Conservation (phyloP, 1,140 invertebrate genomes). For the Conus betulinus region DNA sequence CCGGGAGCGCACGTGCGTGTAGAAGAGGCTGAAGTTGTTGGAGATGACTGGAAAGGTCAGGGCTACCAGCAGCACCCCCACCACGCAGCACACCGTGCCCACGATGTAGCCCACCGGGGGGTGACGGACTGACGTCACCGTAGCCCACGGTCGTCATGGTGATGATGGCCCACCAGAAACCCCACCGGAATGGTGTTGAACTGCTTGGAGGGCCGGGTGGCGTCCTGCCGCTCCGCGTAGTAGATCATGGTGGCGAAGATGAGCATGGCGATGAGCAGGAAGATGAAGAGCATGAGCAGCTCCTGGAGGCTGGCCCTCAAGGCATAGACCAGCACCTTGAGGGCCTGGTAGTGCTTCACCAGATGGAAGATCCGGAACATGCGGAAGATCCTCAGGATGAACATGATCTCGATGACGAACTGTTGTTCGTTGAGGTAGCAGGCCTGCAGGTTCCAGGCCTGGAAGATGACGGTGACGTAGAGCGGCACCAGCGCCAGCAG, state of each 20-base stretch:
- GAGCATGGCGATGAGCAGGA: conserved; percentile 96
- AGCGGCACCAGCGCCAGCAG: conserved; percentile 76
- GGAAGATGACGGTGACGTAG: conserved; percentile 69
- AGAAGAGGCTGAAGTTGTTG: conserved; percentile 72
- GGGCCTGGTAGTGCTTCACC: conserved; percentile 70
- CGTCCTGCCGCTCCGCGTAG: conserved; percentile 89
- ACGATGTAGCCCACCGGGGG: conserved; percentile 78
- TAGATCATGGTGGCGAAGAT: conserved; percentile 98
- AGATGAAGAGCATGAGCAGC: conserved; percentile 90
- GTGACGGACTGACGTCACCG: conserved; percentile 71
- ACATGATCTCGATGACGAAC: conserved; percentile 69
- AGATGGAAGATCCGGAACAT: conserved; percentile 74
- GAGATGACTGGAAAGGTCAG: conserved; percentile 73
- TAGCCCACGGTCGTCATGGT: conserved; percentile 79
- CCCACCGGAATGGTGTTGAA: conserved; percentile 73
- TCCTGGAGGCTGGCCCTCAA: conserved; percentile 72
- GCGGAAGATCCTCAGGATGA: conserved; percentile 70
- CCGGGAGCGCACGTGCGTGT: conserved; percentile 68
- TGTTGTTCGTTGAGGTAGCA: conserved; percentile 68
- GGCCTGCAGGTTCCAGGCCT: conserved; percentile 51
- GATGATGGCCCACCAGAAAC: conserved; percentile 79
- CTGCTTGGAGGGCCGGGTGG: conserved; percentile 55
- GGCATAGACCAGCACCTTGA: conserved; percentile 71
- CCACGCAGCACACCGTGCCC: conserved; percentile 64
- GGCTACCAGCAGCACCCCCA: conserved; percentile 68